phyloP scores from a whole-genome alignment of 2,888 invertebrate genomes.

The Glyphotaelius pellucidus region DNA sequence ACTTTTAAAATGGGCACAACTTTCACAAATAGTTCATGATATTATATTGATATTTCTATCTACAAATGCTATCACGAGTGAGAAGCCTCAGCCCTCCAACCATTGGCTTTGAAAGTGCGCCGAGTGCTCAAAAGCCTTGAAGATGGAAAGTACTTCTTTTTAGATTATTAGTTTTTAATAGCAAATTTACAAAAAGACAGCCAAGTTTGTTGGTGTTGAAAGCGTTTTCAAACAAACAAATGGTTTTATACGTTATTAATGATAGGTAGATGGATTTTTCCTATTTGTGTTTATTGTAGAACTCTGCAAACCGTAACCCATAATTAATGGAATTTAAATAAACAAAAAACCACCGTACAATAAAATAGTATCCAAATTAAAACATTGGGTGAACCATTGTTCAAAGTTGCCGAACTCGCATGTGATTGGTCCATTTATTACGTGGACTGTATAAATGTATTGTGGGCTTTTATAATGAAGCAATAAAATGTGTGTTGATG shows the following conservation, averaged over 20 bases:
- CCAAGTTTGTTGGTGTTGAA: background rate
- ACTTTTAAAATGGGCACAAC: no score
- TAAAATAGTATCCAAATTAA: slow-evolving; percentile 51
- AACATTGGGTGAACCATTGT: slow-evolving; percentile 48
- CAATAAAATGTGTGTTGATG: slow-evolving; percentile 29
- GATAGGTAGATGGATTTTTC: background rate
- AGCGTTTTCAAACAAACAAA: background rate
- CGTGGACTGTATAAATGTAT: slow-evolving; percentile 35
- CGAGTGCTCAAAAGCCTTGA: background rate
- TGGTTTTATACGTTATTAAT: background rate
- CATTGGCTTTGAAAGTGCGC: background rate
- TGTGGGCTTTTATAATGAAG: slow-evolving; percentile 47
- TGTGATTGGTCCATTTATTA: slow-evolving; percentile 58
- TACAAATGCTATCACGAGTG: background rate
- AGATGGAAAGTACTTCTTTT: background rate
- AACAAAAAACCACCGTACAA: slow-evolving; percentile 44
- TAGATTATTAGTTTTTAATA: background rate
- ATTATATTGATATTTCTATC: no score
- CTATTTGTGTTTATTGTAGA: background rate
- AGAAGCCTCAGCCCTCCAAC: background rate
- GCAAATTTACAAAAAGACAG: background rate
- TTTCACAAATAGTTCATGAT: no score
- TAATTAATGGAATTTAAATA: slow-evolving; percentile 50
- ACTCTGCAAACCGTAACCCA: background rate
- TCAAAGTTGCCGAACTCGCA: slow-evolving; percentile 46